Conservation (phyloP, 2,888 invertebrate species). For the Itoplectis maculator region DNA sequence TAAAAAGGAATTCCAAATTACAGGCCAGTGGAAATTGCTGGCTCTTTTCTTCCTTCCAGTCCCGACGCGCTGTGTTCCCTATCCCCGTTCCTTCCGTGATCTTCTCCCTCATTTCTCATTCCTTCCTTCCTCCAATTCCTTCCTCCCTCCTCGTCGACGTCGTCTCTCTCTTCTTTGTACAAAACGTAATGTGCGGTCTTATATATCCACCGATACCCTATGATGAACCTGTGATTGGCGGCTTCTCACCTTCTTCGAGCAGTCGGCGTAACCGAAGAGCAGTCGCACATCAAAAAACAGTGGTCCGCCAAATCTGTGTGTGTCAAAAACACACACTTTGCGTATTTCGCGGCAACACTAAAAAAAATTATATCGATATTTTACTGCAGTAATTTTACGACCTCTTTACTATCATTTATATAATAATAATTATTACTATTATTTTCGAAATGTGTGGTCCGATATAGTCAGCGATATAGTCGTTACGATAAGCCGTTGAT, state of each 20-base stretch:
- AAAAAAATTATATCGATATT: too few relatives aligned
- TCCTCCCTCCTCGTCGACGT: conserved; percentile 2
- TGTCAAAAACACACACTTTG: too few relatives aligned
- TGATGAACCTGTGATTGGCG: conserved; percentile 6
- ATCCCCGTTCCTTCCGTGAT: not conserved
- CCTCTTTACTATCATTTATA: not conserved
- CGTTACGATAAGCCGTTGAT: too few relatives aligned
- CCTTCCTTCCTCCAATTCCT: not conserved
- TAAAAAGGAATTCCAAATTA: conserved; percentile 73
- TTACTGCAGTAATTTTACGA: too few relatives aligned
- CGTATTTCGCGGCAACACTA: too few relatives aligned
- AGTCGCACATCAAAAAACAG: too few relatives aligned
- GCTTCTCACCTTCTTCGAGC: not conserved
- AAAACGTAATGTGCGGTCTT: not conserved
- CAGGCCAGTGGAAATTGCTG: conserved; percentile 72
- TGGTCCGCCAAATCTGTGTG: too few relatives aligned
- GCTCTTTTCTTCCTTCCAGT: conserved; percentile 69
- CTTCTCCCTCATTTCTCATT: conserved; percentile 5
- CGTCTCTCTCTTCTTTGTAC: conserved; percentile 27
- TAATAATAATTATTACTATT: not conserved
- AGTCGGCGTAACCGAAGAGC: too few relatives aligned
- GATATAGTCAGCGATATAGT: too few relatives aligned
- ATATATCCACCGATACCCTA: conserved; percentile 21
- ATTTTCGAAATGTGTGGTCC: too few relatives aligned
- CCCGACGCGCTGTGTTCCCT: conserved; percentile 14